Evolutionary conservation across 2,888 invertebrate genomes (phyloP), one percentile per base, ranked within the genome.

Genomic region (Tinea pellionella): DNA sequence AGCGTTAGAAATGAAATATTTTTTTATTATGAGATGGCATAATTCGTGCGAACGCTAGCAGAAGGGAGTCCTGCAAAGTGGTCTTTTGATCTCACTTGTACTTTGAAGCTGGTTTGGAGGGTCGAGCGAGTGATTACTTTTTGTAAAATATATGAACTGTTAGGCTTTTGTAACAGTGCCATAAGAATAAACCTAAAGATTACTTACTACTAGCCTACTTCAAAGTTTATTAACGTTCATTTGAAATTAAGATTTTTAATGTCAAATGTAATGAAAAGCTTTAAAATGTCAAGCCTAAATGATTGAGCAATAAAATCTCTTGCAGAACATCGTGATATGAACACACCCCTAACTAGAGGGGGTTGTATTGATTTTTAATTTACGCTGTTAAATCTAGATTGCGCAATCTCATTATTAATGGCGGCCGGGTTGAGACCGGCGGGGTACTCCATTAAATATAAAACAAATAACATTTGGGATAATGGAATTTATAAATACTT

Each of bases 401-500:
- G 71, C 73, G 72, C 70, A 72, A 75, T 75, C 75, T 67, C 72
- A 78, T 81, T 81, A 82, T 81, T 78, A 82, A 82, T 78, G 75
- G 71, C 65, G 73, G 74, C 71, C 74, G 72, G 77, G 75, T 74
- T 71, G 71, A 63, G 64, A 13, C 30, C 51, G 47, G 51, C 15
- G 32, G 65, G 62, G 69, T 66, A 72, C 72, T 72, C 73, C 77
- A 76, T 81, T 79, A 78, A 76, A 74, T 73, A 72, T 68, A 69
- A 71, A 72, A 68, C 68, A 67, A 68, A 59, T 59, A 59, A 24
- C 43, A 70, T 66, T 71, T 68, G 67, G 69, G 71, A 75, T 74
- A 76, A 78, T 77, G 72, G 66, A 65, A 69, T 70, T 73, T 74
- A 77, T 74, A 74, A 71, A 76, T 68, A 72, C 59, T 43, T 43